Conservation (phyloP, 2,888 invertebrate species). For the Tinea semifulvella region DNA sequence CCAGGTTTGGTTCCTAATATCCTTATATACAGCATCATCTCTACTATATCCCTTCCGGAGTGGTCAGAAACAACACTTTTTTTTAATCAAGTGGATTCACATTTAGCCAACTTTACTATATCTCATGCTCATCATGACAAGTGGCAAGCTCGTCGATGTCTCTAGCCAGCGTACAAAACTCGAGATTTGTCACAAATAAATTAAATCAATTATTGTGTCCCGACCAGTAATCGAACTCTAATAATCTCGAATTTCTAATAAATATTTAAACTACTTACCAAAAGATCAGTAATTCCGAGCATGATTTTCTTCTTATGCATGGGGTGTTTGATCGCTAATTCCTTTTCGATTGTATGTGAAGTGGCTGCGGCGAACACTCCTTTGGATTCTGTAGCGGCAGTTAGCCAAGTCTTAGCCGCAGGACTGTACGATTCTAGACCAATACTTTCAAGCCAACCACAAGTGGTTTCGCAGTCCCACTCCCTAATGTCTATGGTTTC, state of each 20-base stretch:
- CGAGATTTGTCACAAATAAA: no score
- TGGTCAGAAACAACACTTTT: no score
- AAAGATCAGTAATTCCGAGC: conserved; percentile 73
- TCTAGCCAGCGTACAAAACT: no score
- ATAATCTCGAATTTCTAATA: background rate
- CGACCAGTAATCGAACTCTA: background rate
- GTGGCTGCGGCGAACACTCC: conserved; percentile 76
- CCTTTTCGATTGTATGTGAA: conserved; percentile 87
- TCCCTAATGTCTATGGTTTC: conserved; percentile 78
- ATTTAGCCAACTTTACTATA: no score
- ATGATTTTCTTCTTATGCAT: conserved; percentile 94
- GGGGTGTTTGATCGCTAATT: conserved; percentile 81
- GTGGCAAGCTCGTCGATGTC: no score
- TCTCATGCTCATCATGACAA: no score
- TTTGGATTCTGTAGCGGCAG: conserved; percentile 73
- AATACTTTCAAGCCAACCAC: conserved; percentile 81
- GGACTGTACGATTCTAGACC: conserved; percentile 82
- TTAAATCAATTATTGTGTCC: no score
- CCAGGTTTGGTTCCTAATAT: no score
- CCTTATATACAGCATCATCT: no score
- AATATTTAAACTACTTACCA: conserved; percentile 33
- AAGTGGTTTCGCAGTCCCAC: conserved; percentile 83
- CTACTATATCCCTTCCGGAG: no score
- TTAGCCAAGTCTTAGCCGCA: conserved; percentile 86
- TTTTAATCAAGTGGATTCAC: no score